These are phyloP conservation scores for Eupithecia insigniata DNA, from an alignment of 2,888 invertebrate genomes.

Conservation along the genomic window DNA sequence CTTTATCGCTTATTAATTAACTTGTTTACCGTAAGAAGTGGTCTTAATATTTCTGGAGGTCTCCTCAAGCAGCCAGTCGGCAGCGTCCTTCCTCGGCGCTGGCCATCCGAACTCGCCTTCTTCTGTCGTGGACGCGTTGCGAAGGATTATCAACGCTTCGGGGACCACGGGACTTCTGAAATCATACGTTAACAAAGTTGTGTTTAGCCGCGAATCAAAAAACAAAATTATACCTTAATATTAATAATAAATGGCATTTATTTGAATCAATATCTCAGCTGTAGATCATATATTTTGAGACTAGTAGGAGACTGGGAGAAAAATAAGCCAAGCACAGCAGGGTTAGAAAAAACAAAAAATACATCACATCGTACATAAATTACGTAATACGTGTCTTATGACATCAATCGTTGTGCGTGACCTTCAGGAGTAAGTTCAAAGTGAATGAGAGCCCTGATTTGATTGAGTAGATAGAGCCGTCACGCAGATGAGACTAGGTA, in stretches of 20 bases:
- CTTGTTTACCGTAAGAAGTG: conserved; percentile 72
- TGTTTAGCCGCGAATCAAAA: not conserved
- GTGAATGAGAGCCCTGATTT: not conserved
- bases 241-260: not conserved
- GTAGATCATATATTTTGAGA: not conserved
- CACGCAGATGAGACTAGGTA: not conserved
- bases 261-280: not conserved
- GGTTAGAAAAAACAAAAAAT: no score
- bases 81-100: conserved; percentile 83
- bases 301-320: no score
- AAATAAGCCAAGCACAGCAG: no score
- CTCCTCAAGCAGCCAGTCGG: conserved; percentile 86
- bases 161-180: conserved; percentile 81
- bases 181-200: not conserved
- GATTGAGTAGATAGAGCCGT: not conserved
- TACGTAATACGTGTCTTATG: no score
- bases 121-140: conserved; percentile 86
- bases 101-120: conserved; percentile 89
- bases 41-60: conserved; percentile 84
- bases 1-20: not conserved
- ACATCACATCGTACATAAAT: no score
- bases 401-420: no score
- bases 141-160: conserved; percentile 83
- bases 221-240: not conserved
- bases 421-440: not conserved